Evolutionary conservation across 2,113 vertebrate species (phyloP).

Genomic region (Asarcornis scutulata): DNA sequence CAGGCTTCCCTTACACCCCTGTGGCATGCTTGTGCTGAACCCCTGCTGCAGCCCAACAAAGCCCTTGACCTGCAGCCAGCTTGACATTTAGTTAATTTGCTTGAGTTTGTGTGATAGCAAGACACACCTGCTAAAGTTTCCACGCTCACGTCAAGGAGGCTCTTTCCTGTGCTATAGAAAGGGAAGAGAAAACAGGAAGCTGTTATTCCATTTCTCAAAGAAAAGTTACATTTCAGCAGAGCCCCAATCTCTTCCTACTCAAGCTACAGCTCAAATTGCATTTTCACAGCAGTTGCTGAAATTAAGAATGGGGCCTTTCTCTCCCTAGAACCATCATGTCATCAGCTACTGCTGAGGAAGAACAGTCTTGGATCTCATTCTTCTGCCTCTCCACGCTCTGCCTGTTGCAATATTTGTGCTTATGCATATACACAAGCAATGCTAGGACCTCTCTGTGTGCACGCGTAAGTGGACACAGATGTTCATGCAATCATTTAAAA

Average conservation of each 20-base stretch:
- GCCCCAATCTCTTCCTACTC: not conserved
- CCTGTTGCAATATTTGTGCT: not conserved
- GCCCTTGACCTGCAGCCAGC: not conserved
- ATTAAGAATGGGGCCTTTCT: not conserved
- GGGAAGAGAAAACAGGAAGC: conserved; percentile 4
- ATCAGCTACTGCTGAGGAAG: conserved; percentile 1
- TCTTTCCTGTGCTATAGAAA: conserved; percentile 51
- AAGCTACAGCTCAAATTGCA: not conserved
- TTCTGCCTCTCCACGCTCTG: not conserved
- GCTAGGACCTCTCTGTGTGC: not conserved
- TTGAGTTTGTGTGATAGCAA: not conserved
- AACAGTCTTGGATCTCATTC: not conserved
- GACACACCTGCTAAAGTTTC: conserved; percentile 69
- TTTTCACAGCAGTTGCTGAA: conserved; percentile 24
- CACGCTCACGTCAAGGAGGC: conserved; percentile 9
- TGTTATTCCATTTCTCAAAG: not conserved
- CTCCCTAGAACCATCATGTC: not conserved
- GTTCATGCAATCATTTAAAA: not conserved
- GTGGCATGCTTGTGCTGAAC: not conserved
- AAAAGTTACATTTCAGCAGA: not conserved
- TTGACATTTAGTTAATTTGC: not conserved
- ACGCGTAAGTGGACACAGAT: not conserved
- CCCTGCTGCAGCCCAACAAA: not conserved
- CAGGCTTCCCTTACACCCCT: not conserved
- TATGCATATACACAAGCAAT: not conserved